Percentiles rank a stretch among this genome's conserved stretches.
Conservation (phyloP, 2,888 invertebrate species). For the Stegophylla sp. region DNA sequence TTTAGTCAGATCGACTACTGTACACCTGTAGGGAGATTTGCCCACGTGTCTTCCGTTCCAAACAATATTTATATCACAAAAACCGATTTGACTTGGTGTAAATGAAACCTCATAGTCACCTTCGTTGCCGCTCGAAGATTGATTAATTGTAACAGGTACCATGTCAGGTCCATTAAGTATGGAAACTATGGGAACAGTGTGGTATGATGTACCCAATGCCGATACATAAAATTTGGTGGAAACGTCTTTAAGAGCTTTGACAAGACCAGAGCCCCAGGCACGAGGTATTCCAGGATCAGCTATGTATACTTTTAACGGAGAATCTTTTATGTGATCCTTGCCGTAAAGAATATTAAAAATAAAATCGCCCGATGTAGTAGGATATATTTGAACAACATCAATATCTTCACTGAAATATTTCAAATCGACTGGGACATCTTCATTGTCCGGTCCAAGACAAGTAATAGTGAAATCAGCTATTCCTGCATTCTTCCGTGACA, state of each 20-base stretch:
- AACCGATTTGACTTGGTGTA: conserved; percentile 88
- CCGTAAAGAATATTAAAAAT: conserved; percentile 71
- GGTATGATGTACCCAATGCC: conserved; percentile 60
- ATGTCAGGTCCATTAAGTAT: conserved; percentile 71
- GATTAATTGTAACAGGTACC: conserved; percentile 65
- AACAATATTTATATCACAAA: conserved; percentile 83
- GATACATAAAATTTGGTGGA: conserved; percentile 58
- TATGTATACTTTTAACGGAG: conserved; percentile 69
- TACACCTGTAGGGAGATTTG: conserved; percentile 73
- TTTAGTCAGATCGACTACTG: conserved; percentile 75
- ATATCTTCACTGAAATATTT: conserved; percentile 72
- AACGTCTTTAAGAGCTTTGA: conserved; percentile 63
- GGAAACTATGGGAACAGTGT: conserved; percentile 66
- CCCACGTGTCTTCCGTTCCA: conserved; percentile 71
- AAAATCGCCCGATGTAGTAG: conserved; percentile 82
- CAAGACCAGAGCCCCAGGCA: conserved; percentile 71
- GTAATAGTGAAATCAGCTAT: conserved; percentile 85
- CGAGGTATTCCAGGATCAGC: conserved; percentile 70
- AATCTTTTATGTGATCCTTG: conserved; percentile 68
- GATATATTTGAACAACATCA: conserved; percentile 82
- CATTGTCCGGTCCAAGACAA: conserved; percentile 85
- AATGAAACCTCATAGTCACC: conserved; percentile 90
- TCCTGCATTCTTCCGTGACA: conserved; percentile 82
- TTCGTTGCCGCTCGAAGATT: conserved; percentile 62
- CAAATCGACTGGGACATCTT: conserved; percentile 81